These are phyloP conservation scores for Lerema accius DNA, from an alignment of 1,140 invertebrate species.

Conservation along the genomic window DNA sequence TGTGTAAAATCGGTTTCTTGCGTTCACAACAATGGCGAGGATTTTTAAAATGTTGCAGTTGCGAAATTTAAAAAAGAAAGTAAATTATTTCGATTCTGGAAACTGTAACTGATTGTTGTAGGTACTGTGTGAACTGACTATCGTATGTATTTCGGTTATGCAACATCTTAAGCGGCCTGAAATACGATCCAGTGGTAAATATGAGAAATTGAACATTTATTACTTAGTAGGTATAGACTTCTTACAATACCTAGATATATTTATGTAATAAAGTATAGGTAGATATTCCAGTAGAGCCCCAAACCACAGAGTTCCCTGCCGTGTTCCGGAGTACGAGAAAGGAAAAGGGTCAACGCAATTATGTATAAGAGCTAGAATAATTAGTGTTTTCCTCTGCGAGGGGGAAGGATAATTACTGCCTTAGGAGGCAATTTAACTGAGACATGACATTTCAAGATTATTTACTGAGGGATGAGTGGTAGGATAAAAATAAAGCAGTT, in stretches of 20 bases:
- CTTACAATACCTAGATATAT: too few relatives aligned
- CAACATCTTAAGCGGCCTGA: too few relatives aligned
- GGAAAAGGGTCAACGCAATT: conserved; percentile 32
- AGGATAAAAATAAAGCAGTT: neutral
- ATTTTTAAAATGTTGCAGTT: neutral
- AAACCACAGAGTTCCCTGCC: conserved; percentile 11
- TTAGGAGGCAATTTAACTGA: conserved; percentile 25
- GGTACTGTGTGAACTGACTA: too few relatives aligned
- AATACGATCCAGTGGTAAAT: too few relatives aligned
- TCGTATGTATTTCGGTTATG: too few relatives aligned
- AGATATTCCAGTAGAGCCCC: neutral
- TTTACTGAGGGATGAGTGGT: neutral
- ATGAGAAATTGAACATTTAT: too few relatives aligned
- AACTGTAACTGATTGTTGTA: neutral
- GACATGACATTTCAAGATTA: conserved; percentile 9
- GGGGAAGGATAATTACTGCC: conserved; percentile 24
- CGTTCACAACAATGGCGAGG: neutral
- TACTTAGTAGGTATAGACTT: too few relatives aligned
- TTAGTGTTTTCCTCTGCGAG: conserved; percentile 22
- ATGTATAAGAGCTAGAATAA: conserved; percentile 31
- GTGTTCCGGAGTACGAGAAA: conserved; percentile 16
- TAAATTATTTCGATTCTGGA: neutral
- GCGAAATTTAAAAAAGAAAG: neutral
- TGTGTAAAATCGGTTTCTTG: neutral
- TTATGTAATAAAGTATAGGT: neutral